A percentile compares a stretch with the other conserved stretches of the same genome.
Conservation (phyloP, 2,797 vertebrate genomes). For the Sebastes diploproa region DNA sequence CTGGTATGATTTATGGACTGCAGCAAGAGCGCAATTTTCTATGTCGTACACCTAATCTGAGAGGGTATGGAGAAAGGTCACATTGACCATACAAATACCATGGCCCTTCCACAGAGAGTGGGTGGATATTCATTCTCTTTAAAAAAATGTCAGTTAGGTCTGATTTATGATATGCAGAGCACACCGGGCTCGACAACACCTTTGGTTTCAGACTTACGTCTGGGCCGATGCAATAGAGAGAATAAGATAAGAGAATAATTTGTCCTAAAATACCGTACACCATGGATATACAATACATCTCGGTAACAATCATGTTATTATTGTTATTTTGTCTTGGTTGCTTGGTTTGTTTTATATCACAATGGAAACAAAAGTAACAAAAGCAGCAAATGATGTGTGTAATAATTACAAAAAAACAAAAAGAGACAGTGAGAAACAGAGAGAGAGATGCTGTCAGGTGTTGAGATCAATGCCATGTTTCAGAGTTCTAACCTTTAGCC, state of each 20-base stretch:
- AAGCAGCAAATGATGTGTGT: background rate
- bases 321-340: conserved; percentile 2
- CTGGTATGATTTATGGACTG: conserved; percentile 99
- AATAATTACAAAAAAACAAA: conserved; percentile 33
- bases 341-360: background rate
- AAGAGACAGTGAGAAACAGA: conserved; percentile 36
- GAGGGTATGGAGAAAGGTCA: conserved; percentile 96
- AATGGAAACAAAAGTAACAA: background rate
- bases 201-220: conserved; percentile 46
- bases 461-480: conserved; percentile 84
- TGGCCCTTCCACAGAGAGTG: conserved; percentile 91
- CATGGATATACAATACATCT: conserved; percentile 3
- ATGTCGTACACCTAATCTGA: conserved; percentile 98
- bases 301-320: conserved; percentile 2
- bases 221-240: conserved; percentile 62
- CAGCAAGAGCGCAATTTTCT: conserved; percentile 98
- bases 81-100: conserved; percentile 95
- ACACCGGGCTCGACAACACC: conserved; percentile 78
- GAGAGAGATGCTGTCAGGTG: conserved; percentile 78
- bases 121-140: conserved; percentile 96
- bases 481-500: conserved; percentile 84
- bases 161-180: conserved; percentile 94
- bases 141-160: conserved; percentile 91
- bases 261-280: conserved; percentile 29
- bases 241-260: conserved; percentile 54